Evolutionary conservation across 2,888 invertebrate species (phyloP).

Genomic region (Aphrophora alni): DNA sequence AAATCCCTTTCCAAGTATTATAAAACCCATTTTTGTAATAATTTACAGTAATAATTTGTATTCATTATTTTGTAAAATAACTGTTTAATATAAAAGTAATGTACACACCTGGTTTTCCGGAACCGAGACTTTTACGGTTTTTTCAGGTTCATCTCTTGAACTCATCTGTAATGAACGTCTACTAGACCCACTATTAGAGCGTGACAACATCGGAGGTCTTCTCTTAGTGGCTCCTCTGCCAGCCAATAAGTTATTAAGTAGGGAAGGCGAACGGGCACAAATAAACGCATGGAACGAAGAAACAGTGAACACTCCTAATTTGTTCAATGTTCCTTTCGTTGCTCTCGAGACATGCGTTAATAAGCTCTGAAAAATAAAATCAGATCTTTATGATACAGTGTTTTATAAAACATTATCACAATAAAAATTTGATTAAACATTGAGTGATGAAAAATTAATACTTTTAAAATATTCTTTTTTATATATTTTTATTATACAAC

Average conservation of each 20-base stretch:
- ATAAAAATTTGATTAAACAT: too few relatives aligned
- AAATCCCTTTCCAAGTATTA: too few relatives aligned
- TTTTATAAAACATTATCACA: too few relatives aligned
- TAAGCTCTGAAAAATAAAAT: constrained; percentile 77
- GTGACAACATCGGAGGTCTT: constrained; percentile 85
- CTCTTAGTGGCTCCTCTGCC: constrained; percentile 91
- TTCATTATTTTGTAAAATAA: too few relatives aligned
- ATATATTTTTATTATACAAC: too few relatives aligned
- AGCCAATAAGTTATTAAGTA: constrained; percentile 89
- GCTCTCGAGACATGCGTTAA: constrained; percentile 94
- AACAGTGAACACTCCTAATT: constrained; percentile 96
- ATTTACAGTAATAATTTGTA: too few relatives aligned
- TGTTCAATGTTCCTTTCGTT: constrained; percentile 93
- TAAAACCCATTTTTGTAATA: too few relatives aligned
- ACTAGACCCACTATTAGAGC: constrained; percentile 88
- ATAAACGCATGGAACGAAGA: constrained; percentile 98
- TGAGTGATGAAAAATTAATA: too few relatives aligned
- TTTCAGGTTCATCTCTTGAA: constrained; percentile 86
- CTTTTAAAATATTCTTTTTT: too few relatives aligned
- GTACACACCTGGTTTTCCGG: constrained; percentile 74
- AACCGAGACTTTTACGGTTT: constrained; percentile 86
- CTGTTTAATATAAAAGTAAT: too few relatives aligned
- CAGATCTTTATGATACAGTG: too few relatives aligned
- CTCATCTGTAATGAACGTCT: constrained; percentile 87
- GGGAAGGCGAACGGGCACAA: constrained; percentile 92